Evolutionary conservation across 2,888 invertebrate genomes (phyloP).

Genomic region (Pelosia muscerda): DNA sequence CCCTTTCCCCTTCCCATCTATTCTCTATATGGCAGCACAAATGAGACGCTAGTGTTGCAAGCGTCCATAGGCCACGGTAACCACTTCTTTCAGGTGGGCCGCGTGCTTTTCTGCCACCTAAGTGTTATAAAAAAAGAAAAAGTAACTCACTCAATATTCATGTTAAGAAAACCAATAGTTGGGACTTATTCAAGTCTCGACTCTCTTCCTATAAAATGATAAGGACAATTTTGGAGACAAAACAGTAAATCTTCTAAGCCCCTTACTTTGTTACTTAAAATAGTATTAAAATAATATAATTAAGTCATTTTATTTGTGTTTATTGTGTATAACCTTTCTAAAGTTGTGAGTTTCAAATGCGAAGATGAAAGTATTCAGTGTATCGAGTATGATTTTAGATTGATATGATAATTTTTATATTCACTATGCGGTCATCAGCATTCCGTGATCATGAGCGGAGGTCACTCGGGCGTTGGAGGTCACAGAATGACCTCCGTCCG

Average conservation of each 20-base stretch:
- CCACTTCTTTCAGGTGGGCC: no score
- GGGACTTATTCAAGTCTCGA: constrained; percentile 12
- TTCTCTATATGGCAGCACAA: no score
- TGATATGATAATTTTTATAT: no score
- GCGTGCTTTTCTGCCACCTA: no score
- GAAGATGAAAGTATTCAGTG: neutral
- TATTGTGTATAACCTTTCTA: constrained; percentile 18
- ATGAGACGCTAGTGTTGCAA: no score
- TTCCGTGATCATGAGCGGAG: no score
- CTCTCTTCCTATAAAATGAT: constrained; percentile 41
- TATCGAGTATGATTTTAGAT: no score
- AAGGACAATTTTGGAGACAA: constrained; percentile 38
- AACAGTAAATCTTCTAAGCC: constrained; percentile 41
- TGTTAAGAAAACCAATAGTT: constrained; percentile 21
- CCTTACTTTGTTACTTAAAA: constrained; percentile 38
- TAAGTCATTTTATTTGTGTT: constrained; percentile 26
- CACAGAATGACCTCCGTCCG: no score
- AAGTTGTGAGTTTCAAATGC: constrained; percentile 11
- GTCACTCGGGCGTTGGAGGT: no score
- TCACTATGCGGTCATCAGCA: no score
- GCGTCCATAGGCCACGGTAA: no score
- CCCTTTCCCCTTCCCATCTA: no score
- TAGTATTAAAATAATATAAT: constrained; percentile 41
- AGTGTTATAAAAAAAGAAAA: neutral
- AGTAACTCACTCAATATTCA: neutral